Percentiles rank a stretch among this genome's conserved stretches.
Conservation (phyloP, 2,797 vertebrate genomes). For the Pitangus sulphuratus region DNA sequence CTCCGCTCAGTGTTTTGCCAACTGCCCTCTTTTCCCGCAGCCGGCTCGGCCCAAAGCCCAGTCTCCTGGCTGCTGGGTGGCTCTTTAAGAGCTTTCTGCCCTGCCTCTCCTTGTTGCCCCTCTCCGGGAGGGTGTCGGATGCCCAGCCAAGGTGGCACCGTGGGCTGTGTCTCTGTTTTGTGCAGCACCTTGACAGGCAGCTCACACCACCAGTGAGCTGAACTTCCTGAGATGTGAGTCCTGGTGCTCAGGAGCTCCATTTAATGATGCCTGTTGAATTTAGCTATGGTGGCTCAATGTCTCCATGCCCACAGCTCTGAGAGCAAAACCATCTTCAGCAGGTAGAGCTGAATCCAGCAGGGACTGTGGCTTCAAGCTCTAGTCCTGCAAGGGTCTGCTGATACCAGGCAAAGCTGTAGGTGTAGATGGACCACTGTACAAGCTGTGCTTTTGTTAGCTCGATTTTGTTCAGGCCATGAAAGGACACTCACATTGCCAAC, state of each 20-base stretch:
- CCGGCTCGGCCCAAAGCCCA: neutral
- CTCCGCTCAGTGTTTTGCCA: neutral
- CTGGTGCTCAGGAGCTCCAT: neutral
- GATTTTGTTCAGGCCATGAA: neutral
- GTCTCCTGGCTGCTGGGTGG: neutral
- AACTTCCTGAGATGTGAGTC: neutral
- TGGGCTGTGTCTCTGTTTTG: neutral
- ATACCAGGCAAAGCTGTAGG: neutral
- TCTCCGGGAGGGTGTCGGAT: neutral
- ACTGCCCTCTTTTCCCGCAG: neutral
- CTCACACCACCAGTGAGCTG: neutral
- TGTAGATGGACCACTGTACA: neutral
- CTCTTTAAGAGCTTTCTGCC: neutral
- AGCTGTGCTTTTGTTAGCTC: neutral
- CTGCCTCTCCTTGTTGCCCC: fast-evolving
- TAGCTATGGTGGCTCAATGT: fast-evolving
- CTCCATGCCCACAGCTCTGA: neutral
- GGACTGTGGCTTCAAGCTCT: neutral
- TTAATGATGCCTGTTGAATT: neutral
- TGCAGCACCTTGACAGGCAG: neutral
- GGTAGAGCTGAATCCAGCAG: neutral
- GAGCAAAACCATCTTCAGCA: neutral
- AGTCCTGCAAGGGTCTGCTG: neutral
- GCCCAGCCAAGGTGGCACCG: neutral
- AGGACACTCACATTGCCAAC: neutral